Conservation (phyloP, 2,797 vertebrate species). For the Melanotaenia pygmaea region DNA sequence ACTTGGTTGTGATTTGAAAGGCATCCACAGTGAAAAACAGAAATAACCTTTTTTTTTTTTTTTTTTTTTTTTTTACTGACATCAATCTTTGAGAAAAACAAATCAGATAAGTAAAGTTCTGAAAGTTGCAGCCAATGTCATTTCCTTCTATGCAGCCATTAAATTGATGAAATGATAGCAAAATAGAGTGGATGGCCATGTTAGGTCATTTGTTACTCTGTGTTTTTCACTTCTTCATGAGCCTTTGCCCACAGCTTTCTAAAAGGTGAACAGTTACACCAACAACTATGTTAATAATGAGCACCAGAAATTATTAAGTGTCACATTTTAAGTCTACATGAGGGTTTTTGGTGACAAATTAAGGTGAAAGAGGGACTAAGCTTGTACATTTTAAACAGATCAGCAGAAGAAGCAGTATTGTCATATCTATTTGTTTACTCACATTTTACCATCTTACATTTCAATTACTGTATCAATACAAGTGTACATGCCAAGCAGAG, state of each 20-base stretch:
- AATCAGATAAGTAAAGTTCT: constrained; percentile 57
- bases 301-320: constrained; percentile 38
- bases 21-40: constrained; percentile 17
- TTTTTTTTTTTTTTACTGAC: constrained; percentile 21
- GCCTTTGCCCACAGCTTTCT: constrained; percentile 60
- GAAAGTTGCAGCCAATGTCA: constrained; percentile 35
- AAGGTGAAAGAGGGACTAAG: not conserved
- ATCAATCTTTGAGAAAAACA: constrained; percentile 35
- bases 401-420: constrained; percentile 1
- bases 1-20: constrained; percentile 44
- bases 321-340: constrained; percentile 57
- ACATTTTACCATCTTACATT: constrained; percentile 13
- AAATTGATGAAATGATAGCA: constrained; percentile 50
- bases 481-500: constrained; percentile 6
- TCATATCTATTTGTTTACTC: constrained; percentile 22
- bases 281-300: constrained; percentile 31
- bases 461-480: constrained; percentile 35
- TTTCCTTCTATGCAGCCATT: constrained; percentile 55
- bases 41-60: constrained; percentile 11
- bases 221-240: constrained; percentile 34
- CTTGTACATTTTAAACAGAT: not conserved
- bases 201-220: constrained; percentile 64
- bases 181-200: constrained; percentile 52
- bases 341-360: constrained; percentile 40
- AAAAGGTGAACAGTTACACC: constrained; percentile 50